A percentile compares a stretch with the other conserved stretches of the same genome.
Evolutionary conservation across 2,797 vertebrate genomes (phyloP).

Genomic region (Cuculus canorus): DNA sequence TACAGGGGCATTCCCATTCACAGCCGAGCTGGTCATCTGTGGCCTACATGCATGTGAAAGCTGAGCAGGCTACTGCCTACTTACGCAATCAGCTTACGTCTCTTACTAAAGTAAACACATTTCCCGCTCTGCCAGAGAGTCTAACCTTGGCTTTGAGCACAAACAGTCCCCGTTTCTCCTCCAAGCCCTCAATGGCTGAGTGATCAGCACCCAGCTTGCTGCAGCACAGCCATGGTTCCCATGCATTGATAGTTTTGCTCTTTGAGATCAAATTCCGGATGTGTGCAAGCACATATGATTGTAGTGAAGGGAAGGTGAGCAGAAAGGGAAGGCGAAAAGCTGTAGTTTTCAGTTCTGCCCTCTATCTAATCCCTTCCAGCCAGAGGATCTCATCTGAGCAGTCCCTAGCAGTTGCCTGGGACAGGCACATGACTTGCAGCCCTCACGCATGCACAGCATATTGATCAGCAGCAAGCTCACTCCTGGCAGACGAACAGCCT

Average conservation of each 20-base stretch:
- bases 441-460: fast-evolving
- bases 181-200: fast-evolving
- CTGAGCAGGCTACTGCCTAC: slow-evolving; percentile 1
- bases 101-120: neutral
- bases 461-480: neutral
- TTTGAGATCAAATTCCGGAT: fast-evolving
- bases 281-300: neutral
- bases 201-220: neutral
- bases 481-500: neutral
- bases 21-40: neutral
- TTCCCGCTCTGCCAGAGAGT: neutral
- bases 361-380: neutral
- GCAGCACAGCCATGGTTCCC: neutral
- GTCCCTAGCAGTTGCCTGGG: neutral
- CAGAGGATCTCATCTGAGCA: neutral
- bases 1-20: neutral
- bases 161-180: neutral
- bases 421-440: neutral
- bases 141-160: neutral
- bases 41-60: neutral
- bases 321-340: neutral
- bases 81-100: neutral
- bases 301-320: fast-evolving
- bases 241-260: neutral
- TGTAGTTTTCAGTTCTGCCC: neutral